Percentiles rank a stretch among this genome's conserved stretches.
These are phyloP conservation scores for Mechanitis messenoides DNA, from an alignment of 2,888 invertebrate genomes.

Conservation along the genomic window DNA sequence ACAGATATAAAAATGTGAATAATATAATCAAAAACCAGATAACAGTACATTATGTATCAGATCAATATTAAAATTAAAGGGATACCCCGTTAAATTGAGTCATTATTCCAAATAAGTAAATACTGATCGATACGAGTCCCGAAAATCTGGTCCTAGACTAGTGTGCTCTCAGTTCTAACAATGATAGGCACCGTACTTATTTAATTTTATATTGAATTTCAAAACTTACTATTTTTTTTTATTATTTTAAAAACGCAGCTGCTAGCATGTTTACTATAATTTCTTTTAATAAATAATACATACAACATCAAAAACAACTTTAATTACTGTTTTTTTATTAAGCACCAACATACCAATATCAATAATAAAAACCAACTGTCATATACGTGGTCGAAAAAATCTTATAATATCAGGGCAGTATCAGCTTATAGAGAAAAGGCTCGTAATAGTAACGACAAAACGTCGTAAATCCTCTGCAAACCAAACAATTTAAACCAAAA, in stretches of 20 bases:
- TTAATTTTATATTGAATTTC: slow-evolving; percentile 14
- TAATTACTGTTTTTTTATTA: slow-evolving; percentile 1
- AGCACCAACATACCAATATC: slow-evolving; percentile 21
- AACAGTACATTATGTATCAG: neutral
- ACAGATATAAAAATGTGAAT: slow-evolving; percentile 22
- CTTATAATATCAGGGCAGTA: slow-evolving; percentile 32
- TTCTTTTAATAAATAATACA: neutral
- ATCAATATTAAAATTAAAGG: neutral
- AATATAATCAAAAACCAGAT: slow-evolving; percentile 3
- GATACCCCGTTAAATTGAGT: too few species aligned
- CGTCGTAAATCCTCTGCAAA: slow-evolving; percentile 7
- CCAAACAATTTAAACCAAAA: slow-evolving; percentile 14
- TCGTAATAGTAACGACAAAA: slow-evolving; percentile 6
- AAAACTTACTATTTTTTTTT: slow-evolving; percentile 1
- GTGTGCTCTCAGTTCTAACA: slow-evolving; percentile 22
- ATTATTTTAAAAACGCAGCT: neutral
- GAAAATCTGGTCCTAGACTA: slow-evolving; percentile 15
- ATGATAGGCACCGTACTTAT: slow-evolving; percentile 21
- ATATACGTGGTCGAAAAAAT: slow-evolving; percentile 29
- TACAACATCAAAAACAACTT: neutral
- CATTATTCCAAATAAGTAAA: too few species aligned
- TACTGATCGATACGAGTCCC: too few species aligned
- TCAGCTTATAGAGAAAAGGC: slow-evolving; percentile 15
- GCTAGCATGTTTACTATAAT: neutral
- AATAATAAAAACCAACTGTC: slow-evolving; percentile 18